Conservation (phyloP, 2,888 invertebrate species). For the Tinea semifulvella region DNA sequence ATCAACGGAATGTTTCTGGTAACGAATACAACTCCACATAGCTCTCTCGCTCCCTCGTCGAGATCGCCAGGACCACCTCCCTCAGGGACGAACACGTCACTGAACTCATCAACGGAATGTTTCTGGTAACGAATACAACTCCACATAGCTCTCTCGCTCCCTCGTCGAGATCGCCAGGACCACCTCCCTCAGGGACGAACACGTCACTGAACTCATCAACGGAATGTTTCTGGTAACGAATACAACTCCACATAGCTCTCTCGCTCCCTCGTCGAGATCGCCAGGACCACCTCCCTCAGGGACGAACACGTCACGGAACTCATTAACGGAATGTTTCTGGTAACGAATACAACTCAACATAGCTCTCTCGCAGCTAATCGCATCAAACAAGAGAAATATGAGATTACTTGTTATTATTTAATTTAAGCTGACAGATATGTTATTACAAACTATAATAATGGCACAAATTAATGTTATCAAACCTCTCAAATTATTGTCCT, state of each 20-base stretch:
- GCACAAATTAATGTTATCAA: too few species aligned
- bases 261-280: conserved; percentile 92
- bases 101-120: conserved; percentile 94
- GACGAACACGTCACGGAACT: conserved; percentile 92
- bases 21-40: too few species aligned
- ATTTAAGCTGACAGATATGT: too few species aligned
- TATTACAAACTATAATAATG: too few species aligned
- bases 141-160: too few species aligned
- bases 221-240: conserved; percentile 85
- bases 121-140: too few species aligned
- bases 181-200: conserved; percentile 87
- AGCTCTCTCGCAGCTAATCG: too few species aligned
- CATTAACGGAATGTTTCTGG: conserved; percentile 93
- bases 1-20: conserved; percentile 95
- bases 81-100: conserved; percentile 90
- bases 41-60: conserved; percentile 90
- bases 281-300: conserved; percentile 87
- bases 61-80: conserved; percentile 92
- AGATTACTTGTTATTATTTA: too few species aligned
- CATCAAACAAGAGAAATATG: too few species aligned
- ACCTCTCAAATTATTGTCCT: too few species aligned
- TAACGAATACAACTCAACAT: too few species aligned
- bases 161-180: conserved; percentile 93
- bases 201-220: conserved; percentile 91
- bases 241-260: too few species aligned